Evolutionary conservation across 2,888 invertebrate species (phyloP).

Genomic region (Bhutanitis thaidina): DNA sequence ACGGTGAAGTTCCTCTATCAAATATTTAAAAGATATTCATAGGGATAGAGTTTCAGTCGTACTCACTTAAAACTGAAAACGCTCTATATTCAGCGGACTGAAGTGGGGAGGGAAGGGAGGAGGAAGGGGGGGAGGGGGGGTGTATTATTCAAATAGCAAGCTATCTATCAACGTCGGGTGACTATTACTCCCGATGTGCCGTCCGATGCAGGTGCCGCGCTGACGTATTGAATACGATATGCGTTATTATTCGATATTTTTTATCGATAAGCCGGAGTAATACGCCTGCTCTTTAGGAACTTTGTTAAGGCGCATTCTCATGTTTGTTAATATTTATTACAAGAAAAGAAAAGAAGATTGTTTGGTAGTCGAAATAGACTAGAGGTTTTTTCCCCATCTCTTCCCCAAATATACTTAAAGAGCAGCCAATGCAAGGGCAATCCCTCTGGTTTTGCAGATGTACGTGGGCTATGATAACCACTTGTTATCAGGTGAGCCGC

Average conservation of each 20-base stretch:
- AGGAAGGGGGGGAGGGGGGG: neutral
- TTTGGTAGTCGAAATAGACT: too few relatives aligned
- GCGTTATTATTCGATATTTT: neutral
- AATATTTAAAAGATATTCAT: neutral
- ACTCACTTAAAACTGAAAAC: neutral
- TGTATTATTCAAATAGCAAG: conserved; percentile 36
- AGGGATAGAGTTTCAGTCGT: neutral
- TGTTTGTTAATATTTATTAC: too few relatives aligned
- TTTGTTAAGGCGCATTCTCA: too few relatives aligned
- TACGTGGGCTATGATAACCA: too few relatives aligned
- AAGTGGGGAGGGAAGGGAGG: neutral
- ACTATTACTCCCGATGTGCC: conserved; percentile 27
- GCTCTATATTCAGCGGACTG: neutral
- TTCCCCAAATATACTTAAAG: too few relatives aligned
- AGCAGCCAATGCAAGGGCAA: too few relatives aligned
- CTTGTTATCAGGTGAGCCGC: too few relatives aligned
- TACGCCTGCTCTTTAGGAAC: neutral
- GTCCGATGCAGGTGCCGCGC: conserved; percentile 30
- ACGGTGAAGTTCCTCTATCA: neutral
- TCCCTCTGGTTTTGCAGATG: too few relatives aligned
- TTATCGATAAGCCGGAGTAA: neutral
- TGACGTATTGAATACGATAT: conserved; percentile 26
- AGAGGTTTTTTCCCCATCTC: too few relatives aligned
- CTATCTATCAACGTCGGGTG: conserved; percentile 36
- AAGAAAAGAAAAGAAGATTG: too few relatives aligned